Evolutionary conservation across 1,140 invertebrate genomes (phyloP).

Genomic region (Odontomachus brunneus): DNA sequence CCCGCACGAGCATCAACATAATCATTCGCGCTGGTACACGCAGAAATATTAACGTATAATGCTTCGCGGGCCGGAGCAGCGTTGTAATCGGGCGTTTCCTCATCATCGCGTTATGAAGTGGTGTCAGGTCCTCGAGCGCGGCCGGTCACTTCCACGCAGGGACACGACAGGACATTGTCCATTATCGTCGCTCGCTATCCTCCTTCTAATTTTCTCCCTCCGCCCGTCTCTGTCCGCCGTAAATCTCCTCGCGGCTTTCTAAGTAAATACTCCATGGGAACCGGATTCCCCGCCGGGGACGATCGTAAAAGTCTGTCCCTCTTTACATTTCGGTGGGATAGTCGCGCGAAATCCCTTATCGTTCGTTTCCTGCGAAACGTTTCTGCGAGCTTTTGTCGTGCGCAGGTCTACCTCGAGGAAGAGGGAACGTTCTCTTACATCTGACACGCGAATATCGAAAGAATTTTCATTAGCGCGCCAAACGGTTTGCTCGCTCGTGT

Average conservation of each 20-base stretch:
- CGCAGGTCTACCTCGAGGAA: background rate
- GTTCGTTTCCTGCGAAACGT: background rate
- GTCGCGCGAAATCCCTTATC: background rate
- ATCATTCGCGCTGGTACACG: conserved; percentile 63
- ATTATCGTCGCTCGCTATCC: conserved; percentile 76
- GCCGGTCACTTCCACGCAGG: conserved; percentile 73
- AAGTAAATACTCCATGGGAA: conserved; percentile 44
- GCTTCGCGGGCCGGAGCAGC: conserved; percentile 49
- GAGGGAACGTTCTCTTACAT: background rate
- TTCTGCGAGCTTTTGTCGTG: background rate
- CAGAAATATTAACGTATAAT: conserved; percentile 68
- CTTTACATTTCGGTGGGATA: background rate
- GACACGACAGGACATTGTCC: conserved; percentile 82
- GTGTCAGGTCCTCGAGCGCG: conserved; percentile 78
- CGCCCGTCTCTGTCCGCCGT: background rate
- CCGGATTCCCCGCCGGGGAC: background rate
- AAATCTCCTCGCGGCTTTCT: conserved; percentile 34
- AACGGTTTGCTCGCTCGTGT: too few relatives aligned
- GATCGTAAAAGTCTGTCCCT: conserved; percentile 13
- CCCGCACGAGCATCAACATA: too few relatives aligned
- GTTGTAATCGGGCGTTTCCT: conserved; percentile 83
- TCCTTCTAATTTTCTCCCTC: conserved; percentile 54
- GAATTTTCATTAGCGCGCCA: background rate
- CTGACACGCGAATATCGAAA: background rate
- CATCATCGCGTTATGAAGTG: conserved; percentile 80